Conservation (phyloP, 2,888 invertebrate species). For the Fabriciana adippe region DNA sequence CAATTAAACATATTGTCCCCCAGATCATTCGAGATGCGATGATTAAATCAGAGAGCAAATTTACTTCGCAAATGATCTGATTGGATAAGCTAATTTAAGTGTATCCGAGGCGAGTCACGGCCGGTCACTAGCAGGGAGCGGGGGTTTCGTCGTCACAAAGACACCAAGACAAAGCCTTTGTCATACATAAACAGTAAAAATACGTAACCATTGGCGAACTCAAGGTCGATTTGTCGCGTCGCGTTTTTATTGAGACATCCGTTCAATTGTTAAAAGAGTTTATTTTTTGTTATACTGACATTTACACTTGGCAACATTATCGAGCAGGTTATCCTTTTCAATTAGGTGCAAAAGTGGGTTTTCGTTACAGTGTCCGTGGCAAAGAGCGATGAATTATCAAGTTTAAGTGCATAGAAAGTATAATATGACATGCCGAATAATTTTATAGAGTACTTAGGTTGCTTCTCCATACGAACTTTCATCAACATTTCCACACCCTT, state of each 20-base stretch:
- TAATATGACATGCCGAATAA: no score
- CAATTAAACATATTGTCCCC: no score
- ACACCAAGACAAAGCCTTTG: constrained; percentile 2
- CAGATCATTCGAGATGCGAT: no score
- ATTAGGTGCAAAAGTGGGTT: no score
- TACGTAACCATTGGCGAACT: constrained; percentile 13
- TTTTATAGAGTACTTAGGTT: no score
- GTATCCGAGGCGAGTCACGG: constrained; percentile 18
- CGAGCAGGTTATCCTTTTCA: no score
- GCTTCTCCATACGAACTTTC: no score
- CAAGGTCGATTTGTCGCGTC: constrained; percentile 24
- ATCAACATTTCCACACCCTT: no score
- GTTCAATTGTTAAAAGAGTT: constrained; percentile 5
- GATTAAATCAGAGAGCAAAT: no score
- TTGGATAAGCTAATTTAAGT: not conserved
- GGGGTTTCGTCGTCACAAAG: not conserved
- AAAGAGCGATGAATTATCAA: no score
- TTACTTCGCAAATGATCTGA: not conserved
- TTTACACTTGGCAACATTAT: not conserved
- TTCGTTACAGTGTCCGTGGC: no score
- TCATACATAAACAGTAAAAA: not conserved
- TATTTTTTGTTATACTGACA: constrained; percentile 2
- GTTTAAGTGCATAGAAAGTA: no score
- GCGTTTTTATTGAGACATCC: constrained; percentile 20
- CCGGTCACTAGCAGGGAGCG: constrained; percentile 9